These are phyloP conservation scores for Timandra comae DNA, from an alignment of 2,888 invertebrate species.

Conservation along the genomic window DNA sequence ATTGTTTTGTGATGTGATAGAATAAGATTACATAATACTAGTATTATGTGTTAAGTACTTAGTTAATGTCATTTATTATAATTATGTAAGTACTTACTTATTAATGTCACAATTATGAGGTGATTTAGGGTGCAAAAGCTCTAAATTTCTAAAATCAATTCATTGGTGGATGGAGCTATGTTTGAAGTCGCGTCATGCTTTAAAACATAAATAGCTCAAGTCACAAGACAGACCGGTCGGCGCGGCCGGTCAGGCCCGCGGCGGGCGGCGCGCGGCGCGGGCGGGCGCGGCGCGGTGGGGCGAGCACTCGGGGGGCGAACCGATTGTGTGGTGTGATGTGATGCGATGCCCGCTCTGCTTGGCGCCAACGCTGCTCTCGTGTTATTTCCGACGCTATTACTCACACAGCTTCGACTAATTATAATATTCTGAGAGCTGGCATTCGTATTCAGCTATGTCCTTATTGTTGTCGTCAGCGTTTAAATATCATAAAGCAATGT, in stretches of 20 bases:
- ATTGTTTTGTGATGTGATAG: no score
- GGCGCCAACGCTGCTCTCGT: conserved; percentile 68
- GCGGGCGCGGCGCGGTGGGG: conserved; percentile 17
- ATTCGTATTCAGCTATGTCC: conserved; percentile 49
- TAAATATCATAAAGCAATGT: conserved; percentile 13
- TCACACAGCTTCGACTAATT: conserved; percentile 72
- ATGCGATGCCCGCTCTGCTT: conserved; percentile 54
- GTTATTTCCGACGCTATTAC: conserved; percentile 75
- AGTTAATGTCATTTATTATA: no score
- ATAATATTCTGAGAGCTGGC: conserved; percentile 66
- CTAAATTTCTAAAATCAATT: conserved; percentile 31
- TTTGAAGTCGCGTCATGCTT: conserved; percentile 32
- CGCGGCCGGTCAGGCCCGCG: conserved; percentile 27
- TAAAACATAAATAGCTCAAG: conserved; percentile 56
- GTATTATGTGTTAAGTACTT: no score
- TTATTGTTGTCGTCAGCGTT: conserved; percentile 13
- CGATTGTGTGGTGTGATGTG: conserved; percentile 27
- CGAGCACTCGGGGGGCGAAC: conserved; percentile 16
- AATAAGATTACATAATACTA: no score
- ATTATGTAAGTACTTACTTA: no score
- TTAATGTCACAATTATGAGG: no score
- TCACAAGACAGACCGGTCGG: conserved; percentile 70
- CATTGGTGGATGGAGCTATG: conserved; percentile 16
- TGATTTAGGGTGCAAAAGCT: no score
- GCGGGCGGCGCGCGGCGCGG: conserved; percentile 11